These are phyloP conservation scores for Polydrusus tereticollis DNA, from an alignment of 2,888 invertebrate genomes.

Conservation along the genomic window DNA sequence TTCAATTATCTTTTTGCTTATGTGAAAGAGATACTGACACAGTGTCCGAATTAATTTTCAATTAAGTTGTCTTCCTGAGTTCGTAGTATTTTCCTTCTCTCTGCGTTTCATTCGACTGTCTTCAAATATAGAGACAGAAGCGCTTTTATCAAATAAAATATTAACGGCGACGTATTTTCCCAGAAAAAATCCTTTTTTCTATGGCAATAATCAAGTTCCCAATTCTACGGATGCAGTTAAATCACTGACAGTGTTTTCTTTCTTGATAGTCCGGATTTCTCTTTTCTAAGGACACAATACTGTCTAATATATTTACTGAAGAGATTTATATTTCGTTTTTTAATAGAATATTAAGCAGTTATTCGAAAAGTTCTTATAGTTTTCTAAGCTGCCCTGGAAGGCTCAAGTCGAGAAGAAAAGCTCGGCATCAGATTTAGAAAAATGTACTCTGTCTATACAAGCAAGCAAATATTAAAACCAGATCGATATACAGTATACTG, in stretches of 20 bases:
- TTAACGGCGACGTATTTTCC: constrained; percentile 37
- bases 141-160: constrained; percentile 45
- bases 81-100: constrained; percentile 12
- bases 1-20: neutral
- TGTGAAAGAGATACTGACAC: constrained; percentile 30
- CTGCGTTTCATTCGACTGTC: neutral
- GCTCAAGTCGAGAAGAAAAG: too few species aligned
- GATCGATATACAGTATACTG: too few species aligned
- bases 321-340: neutral
- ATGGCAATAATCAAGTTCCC: constrained; percentile 36
- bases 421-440: too few species aligned
- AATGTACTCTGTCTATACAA: too few species aligned
- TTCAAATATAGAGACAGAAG: neutral
- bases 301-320: constrained; percentile 15
- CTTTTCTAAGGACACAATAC: constrained; percentile 11
- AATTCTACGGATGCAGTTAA: constrained; percentile 34
- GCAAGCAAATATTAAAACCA: too few species aligned
- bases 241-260: constrained; percentile 39
- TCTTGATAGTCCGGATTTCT: constrained; percentile 9
- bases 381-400: too few species aligned
- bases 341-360: neutral
- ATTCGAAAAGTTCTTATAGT: constrained; percentile 30
- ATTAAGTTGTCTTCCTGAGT: constrained; percentile 33
- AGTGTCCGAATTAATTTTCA: constrained; percentile 26
- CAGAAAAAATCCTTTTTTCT: constrained; percentile 30